Conservation (phyloP, 2,797 vertebrate species). For the Megaceryle alcyon region DNA sequence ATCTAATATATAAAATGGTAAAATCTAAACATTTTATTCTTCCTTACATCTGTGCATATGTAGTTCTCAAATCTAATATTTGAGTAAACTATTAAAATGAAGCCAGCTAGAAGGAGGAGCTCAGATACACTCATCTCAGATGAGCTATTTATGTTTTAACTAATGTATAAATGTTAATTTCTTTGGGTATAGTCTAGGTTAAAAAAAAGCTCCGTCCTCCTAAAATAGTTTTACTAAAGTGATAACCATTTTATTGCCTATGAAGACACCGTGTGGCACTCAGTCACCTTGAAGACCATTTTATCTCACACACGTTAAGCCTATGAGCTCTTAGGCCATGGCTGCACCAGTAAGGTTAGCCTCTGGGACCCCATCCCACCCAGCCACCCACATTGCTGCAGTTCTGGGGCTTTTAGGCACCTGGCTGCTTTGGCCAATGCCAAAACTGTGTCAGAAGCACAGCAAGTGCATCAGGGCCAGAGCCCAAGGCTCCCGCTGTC, state of each 20-base stretch:
- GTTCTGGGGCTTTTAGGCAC: background rate
- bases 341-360: background rate
- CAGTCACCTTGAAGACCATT: background rate
- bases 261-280: background rate
- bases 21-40: background rate
- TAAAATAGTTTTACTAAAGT: background rate
- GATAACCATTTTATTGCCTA: background rate
- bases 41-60: background rate
- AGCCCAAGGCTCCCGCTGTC: background rate
- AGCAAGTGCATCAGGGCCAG: accelerated
- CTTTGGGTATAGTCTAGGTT: background rate
- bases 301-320: background rate
- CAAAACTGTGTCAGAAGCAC: background rate
- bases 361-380: accelerated
- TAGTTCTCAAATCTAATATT: background rate
- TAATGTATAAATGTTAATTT: constrained; percentile 18
- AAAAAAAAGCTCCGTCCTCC: background rate
- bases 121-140: background rate
- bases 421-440: background rate
- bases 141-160: constrained; percentile 14
- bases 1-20: background rate
- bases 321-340: too few species aligned
- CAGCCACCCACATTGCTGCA: accelerated
- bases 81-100: constrained; percentile 17
- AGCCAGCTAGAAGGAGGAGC: background rate